Evolutionary conservation across 2,113 vertebrate genomes (phyloP).

Genomic region (Crotophaga sulcirostris): DNA sequence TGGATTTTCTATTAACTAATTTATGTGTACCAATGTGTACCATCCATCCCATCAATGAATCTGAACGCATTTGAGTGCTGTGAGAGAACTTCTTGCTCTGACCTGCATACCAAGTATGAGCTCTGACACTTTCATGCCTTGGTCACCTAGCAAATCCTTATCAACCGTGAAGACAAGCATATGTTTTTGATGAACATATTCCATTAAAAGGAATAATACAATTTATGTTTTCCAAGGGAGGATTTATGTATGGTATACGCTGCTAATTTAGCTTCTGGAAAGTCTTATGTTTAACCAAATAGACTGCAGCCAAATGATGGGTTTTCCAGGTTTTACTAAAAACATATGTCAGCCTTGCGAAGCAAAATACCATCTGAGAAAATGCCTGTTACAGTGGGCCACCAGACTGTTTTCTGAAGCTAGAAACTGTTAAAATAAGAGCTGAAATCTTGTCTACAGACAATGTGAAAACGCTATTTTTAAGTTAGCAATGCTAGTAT

Average conservation of each 20-base stretch:
- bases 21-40: neutral
- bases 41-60: neutral
- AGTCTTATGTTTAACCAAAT: neutral
- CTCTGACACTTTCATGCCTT: neutral
- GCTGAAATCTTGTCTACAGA: neutral
- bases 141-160: neutral
- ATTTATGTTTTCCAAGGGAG: neutral
- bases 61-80: neutral
- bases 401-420: neutral
- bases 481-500: neutral
- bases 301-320: neutral
- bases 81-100: neutral
- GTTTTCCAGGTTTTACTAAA: neutral
- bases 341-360: neutral
- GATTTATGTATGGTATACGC: neutral
- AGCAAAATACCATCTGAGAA: neutral
- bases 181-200: neutral
- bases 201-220: neutral
- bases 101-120: rapidly evolving
- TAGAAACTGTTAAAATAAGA: neutral
- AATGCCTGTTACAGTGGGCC: neutral
- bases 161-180: neutral
- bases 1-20: neutral
- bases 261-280: neutral
- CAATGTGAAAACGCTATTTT: neutral